Conservation (phyloP, 2,797 vertebrate genomes). For the Smutsia gigantea region DNA sequence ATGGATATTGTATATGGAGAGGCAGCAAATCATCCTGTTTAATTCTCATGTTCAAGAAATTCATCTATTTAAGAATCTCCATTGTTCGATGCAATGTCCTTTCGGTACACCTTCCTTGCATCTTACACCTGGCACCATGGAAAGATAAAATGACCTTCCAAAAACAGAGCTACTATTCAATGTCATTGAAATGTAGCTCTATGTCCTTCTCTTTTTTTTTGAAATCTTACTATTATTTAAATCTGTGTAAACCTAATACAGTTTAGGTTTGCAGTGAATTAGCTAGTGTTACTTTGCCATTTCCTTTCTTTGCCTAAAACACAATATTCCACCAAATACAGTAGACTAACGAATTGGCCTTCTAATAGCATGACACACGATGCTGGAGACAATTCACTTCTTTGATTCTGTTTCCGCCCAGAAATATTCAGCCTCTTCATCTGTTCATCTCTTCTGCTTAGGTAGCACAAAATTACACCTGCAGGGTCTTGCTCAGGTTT, state of each 20-base stretch:
- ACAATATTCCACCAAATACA: slow-evolving; percentile 41
- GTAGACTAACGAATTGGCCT: slow-evolving; percentile 59
- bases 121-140: slow-evolving; percentile 65
- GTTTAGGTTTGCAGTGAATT: slow-evolving; percentile 41
- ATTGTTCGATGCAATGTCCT: slow-evolving; percentile 69
- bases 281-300: neutral
- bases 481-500: slow-evolving; percentile 13
- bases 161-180: slow-evolving; percentile 68
- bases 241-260: slow-evolving; percentile 62
- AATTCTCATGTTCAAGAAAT: slow-evolving; percentile 66
- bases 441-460: slow-evolving; percentile 57
- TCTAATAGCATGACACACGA: slow-evolving; percentile 68
- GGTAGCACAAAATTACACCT: slow-evolving; percentile 15
- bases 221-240: slow-evolving; percentile 71
- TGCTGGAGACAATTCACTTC: slow-evolving; percentile 1
- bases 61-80: slow-evolving; percentile 55
- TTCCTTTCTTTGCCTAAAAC: slow-evolving; percentile 75
- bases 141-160: slow-evolving; percentile 74
- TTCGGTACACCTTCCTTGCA: slow-evolving; percentile 58
- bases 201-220: slow-evolving; percentile 45
- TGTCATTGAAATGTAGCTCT: slow-evolving; percentile 58
- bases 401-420: slow-evolving; percentile 58
- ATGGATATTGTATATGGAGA: slow-evolving; percentile 84
- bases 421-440: slow-evolving; percentile 29
- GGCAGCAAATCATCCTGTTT: slow-evolving; percentile 80